These are phyloP conservation scores for Typhlomys cinereus DNA, from an alignment of 2,113 vertebrate species.

Conservation along the genomic window DNA sequence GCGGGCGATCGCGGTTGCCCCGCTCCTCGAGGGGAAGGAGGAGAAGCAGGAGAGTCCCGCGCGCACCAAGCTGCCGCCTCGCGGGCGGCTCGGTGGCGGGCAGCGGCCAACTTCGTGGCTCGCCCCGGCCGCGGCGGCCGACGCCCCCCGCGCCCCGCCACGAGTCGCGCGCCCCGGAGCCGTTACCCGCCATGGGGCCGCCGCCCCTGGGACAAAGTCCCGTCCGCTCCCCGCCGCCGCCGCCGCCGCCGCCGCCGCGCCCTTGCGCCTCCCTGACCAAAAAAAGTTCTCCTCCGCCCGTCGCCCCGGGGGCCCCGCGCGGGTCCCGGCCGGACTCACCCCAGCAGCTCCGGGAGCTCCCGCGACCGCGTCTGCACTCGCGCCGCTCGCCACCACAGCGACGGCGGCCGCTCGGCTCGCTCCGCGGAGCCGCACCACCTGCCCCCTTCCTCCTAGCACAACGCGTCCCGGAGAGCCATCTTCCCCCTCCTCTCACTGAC, in stretches of 20 bases:
- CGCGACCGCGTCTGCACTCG: constrained; percentile 19
- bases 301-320: constrained; percentile 31
- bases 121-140: constrained; percentile 18
- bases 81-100: neutral
- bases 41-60: neutral
- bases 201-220: constrained; percentile 59
- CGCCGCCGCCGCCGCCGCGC: constrained; percentile 25
- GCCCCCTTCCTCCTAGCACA: constrained; percentile 68
- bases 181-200: constrained; percentile 53
- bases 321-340: constrained; percentile 66
- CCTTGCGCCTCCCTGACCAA: constrained; percentile 71
- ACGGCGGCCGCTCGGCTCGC: constrained; percentile 5
- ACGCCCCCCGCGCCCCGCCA: neutral
- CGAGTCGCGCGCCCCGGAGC: constrained; percentile 44
- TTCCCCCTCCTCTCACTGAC: constrained; percentile 72
- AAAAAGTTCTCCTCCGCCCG: constrained; percentile 70
- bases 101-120: constrained; percentile 42
- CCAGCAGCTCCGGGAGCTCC: constrained; percentile 45
- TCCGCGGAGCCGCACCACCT: constrained; percentile 70
- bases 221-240: constrained; percentile 22
- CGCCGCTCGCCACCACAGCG: neutral
- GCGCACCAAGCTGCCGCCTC: constrained; percentile 20
- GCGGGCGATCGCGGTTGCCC: constrained; percentile 20
- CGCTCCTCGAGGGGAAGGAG: too few species aligned
- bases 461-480: constrained; percentile 69